Base-by-base conservation (phyloP, 2,113 vertebrate genomes). In the Morone saxatilis region DNA sequence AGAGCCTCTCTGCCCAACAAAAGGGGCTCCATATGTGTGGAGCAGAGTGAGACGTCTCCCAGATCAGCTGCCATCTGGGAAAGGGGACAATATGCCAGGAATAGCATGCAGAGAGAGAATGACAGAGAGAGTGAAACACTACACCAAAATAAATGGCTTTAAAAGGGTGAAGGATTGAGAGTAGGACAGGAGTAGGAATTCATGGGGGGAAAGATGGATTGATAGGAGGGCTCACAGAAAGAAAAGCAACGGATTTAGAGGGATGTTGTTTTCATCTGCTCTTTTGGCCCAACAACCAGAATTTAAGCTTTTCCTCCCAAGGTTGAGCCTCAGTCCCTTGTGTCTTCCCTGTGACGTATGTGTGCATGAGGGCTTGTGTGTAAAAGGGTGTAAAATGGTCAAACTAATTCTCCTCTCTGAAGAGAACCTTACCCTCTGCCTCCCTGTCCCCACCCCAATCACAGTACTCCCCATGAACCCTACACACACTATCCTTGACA, bases 341-440 rank as follows among this genome's bases (percentile, higher is more conserved):
- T 79, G 66, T 74, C 59, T 66, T 83, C 59, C 50, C 77, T 76
- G 87, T 19, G 40, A 7, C 31, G 51, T 41, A 13, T 45, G 63
- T 80, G 66, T 80, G 69, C 72, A 62, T 41, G 22, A 10, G 14
- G 6, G 48, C 4, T 5, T 3, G 4, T 57, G 73, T 84, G 75
- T 71, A 56, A 43, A 69, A 69, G 5, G 45, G 71, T 72, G 82
- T 80, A 78, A 81, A 79, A 67, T 80, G 82, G 84, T 92, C 86
- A 92, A 91, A 92, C 61, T 81, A 91, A 91, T 94, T 92, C 76
- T 66, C 71, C 71, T 80, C 62, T 69, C 75, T 85, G 83, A 89
- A 85, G 68, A 82, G 82, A 86, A 87, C 71, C 63, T 66, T 86
- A 82, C 61, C 88, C 88, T 91, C 68, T 78, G 41, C 76, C 77